phyloP scores from a whole-genome alignment of 2,888 invertebrate genomes.

The Pharmacophagus antenor region DNA sequence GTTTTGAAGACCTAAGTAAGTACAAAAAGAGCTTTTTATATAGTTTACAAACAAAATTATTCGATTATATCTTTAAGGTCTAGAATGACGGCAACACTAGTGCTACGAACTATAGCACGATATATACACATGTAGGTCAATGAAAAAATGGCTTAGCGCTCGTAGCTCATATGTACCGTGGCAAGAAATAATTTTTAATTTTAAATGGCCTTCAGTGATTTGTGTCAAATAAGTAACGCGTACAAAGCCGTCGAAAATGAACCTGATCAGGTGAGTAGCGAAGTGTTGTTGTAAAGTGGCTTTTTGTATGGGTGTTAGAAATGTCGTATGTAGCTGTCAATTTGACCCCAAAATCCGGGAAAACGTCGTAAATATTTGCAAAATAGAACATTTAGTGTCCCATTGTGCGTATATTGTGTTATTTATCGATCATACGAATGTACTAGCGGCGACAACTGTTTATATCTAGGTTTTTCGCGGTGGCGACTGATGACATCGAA shows the following conservation, averaged over 20 bases:
- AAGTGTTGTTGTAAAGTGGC: constrained; percentile 55
- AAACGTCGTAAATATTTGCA: constrained; percentile 51
- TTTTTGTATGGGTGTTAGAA: constrained; percentile 69
- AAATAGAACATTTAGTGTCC: constrained; percentile 46
- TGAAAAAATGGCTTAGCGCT: constrained; percentile 80
- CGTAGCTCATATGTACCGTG: constrained; percentile 76
- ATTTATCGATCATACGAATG: constrained; percentile 24
- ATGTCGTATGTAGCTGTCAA: constrained; percentile 73
- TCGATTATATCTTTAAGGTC: background rate
- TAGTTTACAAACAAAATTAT: background rate
- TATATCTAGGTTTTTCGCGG: constrained; percentile 38
- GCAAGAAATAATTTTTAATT: constrained; percentile 77
- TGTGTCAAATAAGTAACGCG: constrained; percentile 78
- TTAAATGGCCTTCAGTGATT: constrained; percentile 82
- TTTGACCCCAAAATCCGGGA: constrained; percentile 72
- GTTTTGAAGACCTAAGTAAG: constrained; percentile 10
- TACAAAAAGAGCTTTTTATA: background rate
- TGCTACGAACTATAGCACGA: constrained; percentile 60
- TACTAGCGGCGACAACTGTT: constrained; percentile 26
- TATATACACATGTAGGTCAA: constrained; percentile 80
- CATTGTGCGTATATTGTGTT: constrained; percentile 30
- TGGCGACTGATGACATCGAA: constrained; percentile 68
- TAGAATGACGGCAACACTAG: constrained; percentile 67
- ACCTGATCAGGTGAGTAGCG: constrained; percentile 71
- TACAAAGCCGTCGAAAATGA: constrained; percentile 79